Conservation (phyloP, 2,888 invertebrate species). For the Trichogramma evanescens region DNA sequence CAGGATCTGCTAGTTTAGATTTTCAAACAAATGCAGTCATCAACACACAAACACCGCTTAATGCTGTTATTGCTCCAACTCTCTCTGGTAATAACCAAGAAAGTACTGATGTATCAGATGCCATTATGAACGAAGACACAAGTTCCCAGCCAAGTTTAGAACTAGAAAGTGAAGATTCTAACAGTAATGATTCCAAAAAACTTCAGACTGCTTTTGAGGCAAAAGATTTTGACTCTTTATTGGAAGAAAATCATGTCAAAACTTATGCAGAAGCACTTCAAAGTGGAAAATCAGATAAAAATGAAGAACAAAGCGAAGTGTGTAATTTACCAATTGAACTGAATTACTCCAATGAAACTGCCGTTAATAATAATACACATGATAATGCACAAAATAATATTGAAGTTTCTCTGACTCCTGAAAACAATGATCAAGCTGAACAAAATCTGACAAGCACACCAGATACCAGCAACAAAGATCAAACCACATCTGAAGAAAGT, state of each 20-base stretch:
- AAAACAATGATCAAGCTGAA: too few relatives aligned
- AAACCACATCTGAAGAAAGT: too few relatives aligned
- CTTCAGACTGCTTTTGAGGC: constrained; percentile 43
- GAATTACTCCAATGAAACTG: not conserved
- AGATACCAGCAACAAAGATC: too few relatives aligned
- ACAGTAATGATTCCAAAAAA: constrained; percentile 23
- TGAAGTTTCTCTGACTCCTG: not conserved
- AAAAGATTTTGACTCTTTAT: constrained; percentile 34
- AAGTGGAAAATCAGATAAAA: constrained; percentile 7
- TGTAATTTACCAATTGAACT: not conserved
- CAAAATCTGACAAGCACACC: too few relatives aligned
- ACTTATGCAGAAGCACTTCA: constrained; percentile 8
- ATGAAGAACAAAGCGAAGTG: not conserved
- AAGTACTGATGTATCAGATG: constrained; percentile 35
- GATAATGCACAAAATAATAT: constrained; percentile 7
- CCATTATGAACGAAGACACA: constrained; percentile 44
- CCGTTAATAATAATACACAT: not conserved
- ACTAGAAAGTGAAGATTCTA: constrained; percentile 35
- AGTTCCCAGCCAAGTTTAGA: constrained; percentile 44
- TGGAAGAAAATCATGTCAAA: constrained; percentile 26
- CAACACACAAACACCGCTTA: constrained; percentile 2
- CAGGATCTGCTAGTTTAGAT: constrained; percentile 30
- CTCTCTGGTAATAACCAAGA: constrained; percentile 12
- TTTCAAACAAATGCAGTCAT: not conserved
- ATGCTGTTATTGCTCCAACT: constrained; percentile 9